phyloP scores from a whole-genome alignment of 2,113 vertebrate genomes.

The Dascyllus trimaculatus region DNA sequence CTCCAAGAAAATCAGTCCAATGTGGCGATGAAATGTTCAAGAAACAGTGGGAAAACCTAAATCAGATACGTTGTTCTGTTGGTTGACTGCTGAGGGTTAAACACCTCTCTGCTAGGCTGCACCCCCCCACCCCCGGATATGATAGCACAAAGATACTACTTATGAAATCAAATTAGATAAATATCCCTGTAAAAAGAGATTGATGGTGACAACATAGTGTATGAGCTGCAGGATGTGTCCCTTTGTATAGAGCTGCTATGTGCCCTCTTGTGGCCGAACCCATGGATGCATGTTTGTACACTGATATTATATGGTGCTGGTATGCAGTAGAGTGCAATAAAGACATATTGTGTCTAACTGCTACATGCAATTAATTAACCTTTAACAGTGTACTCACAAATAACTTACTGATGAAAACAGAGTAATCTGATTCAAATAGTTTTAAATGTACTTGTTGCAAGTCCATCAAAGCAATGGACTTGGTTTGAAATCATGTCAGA shows the following conservation, averaged over 20 bases:
- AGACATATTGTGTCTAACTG: neutral
- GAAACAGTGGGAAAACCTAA: too few species aligned
- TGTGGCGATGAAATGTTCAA: too few species aligned
- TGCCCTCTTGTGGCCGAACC: conserved; percentile 67
- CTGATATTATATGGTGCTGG: neutral
- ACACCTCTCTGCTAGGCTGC: too few species aligned
- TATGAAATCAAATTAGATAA: neutral
- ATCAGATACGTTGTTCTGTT: too few species aligned
- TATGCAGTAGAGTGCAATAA: neutral
- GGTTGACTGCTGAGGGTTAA: too few species aligned
- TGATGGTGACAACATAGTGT: too few species aligned
- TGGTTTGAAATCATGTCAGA: neutral
- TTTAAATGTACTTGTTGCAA: neutral
- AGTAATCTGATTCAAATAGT: neutral
- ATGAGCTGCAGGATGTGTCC: neutral
- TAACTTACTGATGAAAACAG: neutral
- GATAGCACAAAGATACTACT: too few species aligned
- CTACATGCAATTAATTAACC: neutral
- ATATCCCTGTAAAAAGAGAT: neutral
- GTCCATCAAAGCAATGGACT: too few species aligned
- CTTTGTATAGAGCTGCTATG: neutral
- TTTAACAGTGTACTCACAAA: neutral
- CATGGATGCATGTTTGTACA: neutral
- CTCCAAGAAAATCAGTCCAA: too few species aligned
- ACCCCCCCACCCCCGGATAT: too few species aligned